phyloP scores from a whole-genome alignment of 2,113 vertebrate genomes.

The Pelmatolapia mariae region DNA sequence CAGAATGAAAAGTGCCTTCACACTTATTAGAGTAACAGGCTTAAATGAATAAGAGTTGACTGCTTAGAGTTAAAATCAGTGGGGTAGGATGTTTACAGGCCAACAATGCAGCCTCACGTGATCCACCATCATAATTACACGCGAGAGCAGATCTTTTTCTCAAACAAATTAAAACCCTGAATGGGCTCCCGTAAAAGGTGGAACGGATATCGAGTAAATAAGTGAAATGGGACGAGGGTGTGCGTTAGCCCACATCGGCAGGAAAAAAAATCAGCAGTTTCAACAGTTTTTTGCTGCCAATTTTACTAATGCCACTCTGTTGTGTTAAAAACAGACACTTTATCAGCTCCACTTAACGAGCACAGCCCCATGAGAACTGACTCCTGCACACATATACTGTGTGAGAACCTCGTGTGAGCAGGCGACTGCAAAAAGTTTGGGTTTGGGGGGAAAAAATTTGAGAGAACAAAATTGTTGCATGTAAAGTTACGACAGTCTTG shows the following conservation, averaged over 20 bases:
- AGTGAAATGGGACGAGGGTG: slow-evolving; percentile 20
- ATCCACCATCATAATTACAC: slow-evolving; percentile 66
- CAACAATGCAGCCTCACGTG: slow-evolving; percentile 52
- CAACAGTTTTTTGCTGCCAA: slow-evolving; percentile 61
- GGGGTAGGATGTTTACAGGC: slow-evolving; percentile 57
- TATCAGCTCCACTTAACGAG: slow-evolving; percentile 52
- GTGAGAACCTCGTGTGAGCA: slow-evolving; percentile 29
- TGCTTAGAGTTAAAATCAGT: slow-evolving; percentile 10
- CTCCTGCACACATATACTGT: slow-evolving; percentile 22
- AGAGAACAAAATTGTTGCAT: neutral
- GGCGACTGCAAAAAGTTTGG: neutral
- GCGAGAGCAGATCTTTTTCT: slow-evolving; percentile 57
- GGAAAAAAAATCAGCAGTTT: slow-evolving; percentile 18
- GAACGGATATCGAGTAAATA: slow-evolving; percentile 52
- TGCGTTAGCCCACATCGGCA: slow-evolving; percentile 23
- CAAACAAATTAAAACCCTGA: slow-evolving; percentile 69
- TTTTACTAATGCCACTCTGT: slow-evolving; percentile 52
- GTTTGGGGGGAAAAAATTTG: neutral
- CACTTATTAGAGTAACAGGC: slow-evolving; percentile 1
- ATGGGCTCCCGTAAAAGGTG: slow-evolving; percentile 55
- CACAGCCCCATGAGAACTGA: slow-evolving; percentile 44
- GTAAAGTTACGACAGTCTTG: neutral
- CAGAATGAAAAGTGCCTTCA: slow-evolving; percentile 5
- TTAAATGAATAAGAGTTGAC: slow-evolving; percentile 5
- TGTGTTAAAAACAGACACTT: slow-evolving; percentile 61